These are phyloP conservation scores for Orchestia grillus DNA, from an alignment of 1,140 invertebrate genomes.

Conservation along the genomic window DNA sequence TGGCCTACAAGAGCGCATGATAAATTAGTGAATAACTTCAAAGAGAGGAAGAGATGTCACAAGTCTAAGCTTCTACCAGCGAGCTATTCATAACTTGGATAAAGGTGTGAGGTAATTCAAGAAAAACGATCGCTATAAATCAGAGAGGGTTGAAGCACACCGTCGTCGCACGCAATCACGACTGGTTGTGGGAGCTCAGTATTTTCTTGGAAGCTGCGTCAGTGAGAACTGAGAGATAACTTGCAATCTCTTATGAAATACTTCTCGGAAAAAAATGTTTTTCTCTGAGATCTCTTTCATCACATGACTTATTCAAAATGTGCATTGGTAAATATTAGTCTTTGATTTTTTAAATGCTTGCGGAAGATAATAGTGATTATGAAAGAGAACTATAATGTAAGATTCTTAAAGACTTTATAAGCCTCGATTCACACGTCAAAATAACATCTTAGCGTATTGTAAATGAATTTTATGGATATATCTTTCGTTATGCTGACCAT, in stretches of 20 bases:
- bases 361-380: neutral
- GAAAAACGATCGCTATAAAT: neutral
- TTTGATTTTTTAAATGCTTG: neutral
- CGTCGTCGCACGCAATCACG: neutral
- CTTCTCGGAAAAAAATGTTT: neutral
- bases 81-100: neutral
- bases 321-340: neutral
- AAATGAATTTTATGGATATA: too few relatives aligned
- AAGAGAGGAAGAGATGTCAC: neutral
- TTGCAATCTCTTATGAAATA: neutral
- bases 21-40: neutral
- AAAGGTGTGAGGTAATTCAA: neutral
- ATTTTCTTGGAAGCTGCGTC: neutral
- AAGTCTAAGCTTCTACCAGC: neutral
- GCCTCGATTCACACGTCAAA: too few relatives aligned
- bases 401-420: neutral
- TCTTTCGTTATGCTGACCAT: too few relatives aligned
- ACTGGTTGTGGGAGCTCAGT: neutral
- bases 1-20: neutral
- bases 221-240: neutral
- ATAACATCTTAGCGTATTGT: too few relatives aligned
- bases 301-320: neutral
- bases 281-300: neutral
- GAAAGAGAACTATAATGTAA: neutral
- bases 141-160: neutral